Conservation (phyloP, 2,888 invertebrate species). For the Pristionchus entomophagus region DNA sequence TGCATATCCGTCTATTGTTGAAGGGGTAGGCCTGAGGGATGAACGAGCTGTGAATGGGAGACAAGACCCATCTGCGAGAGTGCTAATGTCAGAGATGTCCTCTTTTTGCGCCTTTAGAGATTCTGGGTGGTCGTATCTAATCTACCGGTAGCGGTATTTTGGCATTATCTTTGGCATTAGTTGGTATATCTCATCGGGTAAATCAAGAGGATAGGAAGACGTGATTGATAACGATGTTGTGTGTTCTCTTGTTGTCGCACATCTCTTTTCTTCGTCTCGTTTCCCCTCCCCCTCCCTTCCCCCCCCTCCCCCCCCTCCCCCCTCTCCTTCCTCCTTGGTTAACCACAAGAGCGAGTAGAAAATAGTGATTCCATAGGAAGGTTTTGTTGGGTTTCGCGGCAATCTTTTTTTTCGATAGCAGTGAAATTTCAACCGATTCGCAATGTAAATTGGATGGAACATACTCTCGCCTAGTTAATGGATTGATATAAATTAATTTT, state of each 20-base stretch:
- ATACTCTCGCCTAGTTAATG: no score
- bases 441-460: no score
- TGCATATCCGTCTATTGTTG: slow-evolving; percentile 41
- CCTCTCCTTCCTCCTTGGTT: background rate
- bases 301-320: no score
- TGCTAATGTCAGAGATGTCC: background rate
- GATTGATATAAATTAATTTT: no score
- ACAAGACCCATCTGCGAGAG: background rate
- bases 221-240: slow-evolving; percentile 36
- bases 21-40: background rate
- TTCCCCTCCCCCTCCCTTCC: no score
- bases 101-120: background rate
- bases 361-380: background rate
- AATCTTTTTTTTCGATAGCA: no score
- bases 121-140: background rate
- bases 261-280: background rate
- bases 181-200: background rate
- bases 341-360: background rate
- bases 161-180: no score
- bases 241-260: background rate
- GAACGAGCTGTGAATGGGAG: background rate
- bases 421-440: no score
- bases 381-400: no score
- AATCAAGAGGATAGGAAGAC: background rate
- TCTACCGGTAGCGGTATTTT: no score